Evolutionary conservation across 23 tunicate genomes (phyloP).

Genomic region (Styela plicata): DNA sequence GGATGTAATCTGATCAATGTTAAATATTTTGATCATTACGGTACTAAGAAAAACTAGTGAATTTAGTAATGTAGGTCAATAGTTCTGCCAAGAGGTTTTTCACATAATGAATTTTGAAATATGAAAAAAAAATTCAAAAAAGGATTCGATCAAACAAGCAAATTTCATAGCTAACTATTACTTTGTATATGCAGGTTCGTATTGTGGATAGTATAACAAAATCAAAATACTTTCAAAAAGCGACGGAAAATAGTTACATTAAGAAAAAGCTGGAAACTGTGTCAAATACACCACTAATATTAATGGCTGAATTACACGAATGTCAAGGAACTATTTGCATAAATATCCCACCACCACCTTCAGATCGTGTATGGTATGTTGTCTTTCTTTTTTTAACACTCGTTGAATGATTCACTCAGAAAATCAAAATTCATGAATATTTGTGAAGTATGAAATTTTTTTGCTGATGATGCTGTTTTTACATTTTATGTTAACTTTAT

Average conservation of each 20-base stretch:
- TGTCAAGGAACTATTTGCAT: slow-evolving; percentile 58
- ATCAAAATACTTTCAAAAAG: slow-evolving; percentile 76
- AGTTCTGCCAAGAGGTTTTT: no score
- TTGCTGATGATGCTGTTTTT: not conserved
- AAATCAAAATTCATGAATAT: not conserved
- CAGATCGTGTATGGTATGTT: slow-evolving; percentile 84
- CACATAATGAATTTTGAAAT: no score
- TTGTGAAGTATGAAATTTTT: not conserved
- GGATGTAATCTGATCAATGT: no score
- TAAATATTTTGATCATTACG: no score
- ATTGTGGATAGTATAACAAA: slow-evolving; percentile 77
- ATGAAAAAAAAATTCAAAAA: no score
- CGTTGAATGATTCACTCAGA: no score
- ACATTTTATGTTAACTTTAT: no score
- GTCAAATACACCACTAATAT: slow-evolving; percentile 82
- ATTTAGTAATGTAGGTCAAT: no score
- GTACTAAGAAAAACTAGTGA: no score
- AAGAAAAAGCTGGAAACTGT: slow-evolving; percentile 86
- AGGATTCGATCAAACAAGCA: no score
- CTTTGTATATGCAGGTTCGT: slow-evolving; percentile 44
- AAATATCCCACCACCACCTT: slow-evolving; percentile 90
- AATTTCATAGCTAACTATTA: no score
- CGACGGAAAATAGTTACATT: slow-evolving; percentile 63
- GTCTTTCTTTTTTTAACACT: no score
- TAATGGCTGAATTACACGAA: slow-evolving; percentile 74